A percentile compares a stretch with the other conserved stretches of the same genome.
Conservation (phyloP, 2,888 invertebrate species). For the Romanomermis culicivorax region DNA sequence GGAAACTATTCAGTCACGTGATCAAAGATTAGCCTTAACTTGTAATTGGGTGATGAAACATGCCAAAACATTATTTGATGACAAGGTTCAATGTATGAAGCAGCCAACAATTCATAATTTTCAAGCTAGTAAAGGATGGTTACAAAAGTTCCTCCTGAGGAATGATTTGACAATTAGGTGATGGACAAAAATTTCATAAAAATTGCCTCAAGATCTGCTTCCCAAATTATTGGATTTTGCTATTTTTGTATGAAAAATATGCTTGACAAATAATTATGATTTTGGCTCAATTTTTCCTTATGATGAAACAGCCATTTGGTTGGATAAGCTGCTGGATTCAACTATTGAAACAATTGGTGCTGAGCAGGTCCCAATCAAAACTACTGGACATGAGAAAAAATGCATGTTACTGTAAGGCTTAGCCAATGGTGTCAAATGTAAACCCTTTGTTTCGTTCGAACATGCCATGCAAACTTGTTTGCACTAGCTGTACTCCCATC, state of each 20-base stretch:
- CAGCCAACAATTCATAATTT: background rate
- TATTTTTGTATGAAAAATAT: background rate
- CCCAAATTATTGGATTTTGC: background rate
- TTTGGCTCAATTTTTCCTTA: background rate
- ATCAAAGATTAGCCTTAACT: background rate
- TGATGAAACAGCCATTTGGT: background rate
- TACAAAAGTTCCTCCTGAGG: background rate
- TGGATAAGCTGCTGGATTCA: background rate
- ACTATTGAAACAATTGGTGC: constrained; percentile 9
- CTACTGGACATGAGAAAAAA: constrained; percentile 18
- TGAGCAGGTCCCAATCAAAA: constrained; percentile 13
- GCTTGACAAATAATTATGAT: background rate
- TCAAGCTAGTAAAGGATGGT: background rate
- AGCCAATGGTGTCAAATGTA: constrained; percentile 13
- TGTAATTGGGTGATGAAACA: background rate
- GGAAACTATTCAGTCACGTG: background rate
- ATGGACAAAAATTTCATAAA: background rate
- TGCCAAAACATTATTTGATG: background rate
- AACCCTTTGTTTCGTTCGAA: constrained; percentile 13
- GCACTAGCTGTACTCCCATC: too few relatives aligned
- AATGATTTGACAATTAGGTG: background rate
- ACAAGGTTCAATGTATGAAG: background rate
- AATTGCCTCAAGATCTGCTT: background rate
- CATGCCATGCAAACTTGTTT: too few relatives aligned
- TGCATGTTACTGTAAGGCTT: constrained; percentile 15